A percentile compares a stretch with the other conserved stretches of the same genome.
phyloP scores from a whole-genome alignment of 1,140 invertebrate genomes.

The Drosophila neocordata region DNA sequence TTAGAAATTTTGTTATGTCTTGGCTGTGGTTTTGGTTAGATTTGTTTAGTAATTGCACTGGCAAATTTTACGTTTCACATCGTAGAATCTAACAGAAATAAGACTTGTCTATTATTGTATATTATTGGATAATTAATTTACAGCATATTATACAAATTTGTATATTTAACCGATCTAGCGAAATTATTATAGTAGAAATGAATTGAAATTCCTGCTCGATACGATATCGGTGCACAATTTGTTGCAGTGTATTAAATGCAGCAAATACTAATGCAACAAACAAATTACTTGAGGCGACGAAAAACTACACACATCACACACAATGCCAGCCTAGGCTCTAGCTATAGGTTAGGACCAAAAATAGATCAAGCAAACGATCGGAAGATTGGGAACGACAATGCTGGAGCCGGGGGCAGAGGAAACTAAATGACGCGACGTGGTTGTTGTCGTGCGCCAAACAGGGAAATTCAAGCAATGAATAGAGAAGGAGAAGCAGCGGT shows the following conservation, averaged over 20 bases:
- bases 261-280: conserved; percentile 68
- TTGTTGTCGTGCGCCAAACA: conserved; percentile 76
- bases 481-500: not conserved
- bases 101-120: too few relatives aligned
- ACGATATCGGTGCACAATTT: conserved; percentile 24
- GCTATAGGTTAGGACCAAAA: conserved; percentile 57
- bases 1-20: conserved; percentile 40
- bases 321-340: conserved; percentile 31
- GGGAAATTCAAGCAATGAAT: conserved; percentile 35
- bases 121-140: too few relatives aligned
- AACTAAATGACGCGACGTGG: conserved; percentile 47
- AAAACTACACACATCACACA: conserved; percentile 52
- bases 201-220: too few relatives aligned
- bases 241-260: conserved; percentile 52
- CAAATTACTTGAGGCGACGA: conserved; percentile 78
- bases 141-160: too few relatives aligned
- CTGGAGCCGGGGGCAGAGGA: conserved; percentile 27
- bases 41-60: conserved; percentile 15
- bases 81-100: too few relatives aligned
- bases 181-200: too few relatives aligned
- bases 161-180: too few relatives aligned
- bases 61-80: too few relatives aligned
- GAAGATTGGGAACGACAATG: conserved; percentile 20
- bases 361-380: conserved; percentile 74
- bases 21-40: conserved; percentile 33